These are phyloP conservation scores for Pterostichus madidus DNA, from an alignment of 2,888 invertebrate species.

Conservation along the genomic window DNA sequence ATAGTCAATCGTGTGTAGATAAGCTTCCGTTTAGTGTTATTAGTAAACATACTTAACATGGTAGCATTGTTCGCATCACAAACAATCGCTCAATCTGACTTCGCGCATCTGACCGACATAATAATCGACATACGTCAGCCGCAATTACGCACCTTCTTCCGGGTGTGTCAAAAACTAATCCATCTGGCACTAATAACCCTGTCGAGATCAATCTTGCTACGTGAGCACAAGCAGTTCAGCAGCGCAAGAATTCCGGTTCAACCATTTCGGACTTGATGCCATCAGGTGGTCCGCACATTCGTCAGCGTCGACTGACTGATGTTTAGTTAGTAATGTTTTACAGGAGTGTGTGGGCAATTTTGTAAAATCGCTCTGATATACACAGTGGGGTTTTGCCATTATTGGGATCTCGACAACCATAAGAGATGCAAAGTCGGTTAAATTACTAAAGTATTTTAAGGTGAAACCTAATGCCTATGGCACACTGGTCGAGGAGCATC, in stretches of 20 bases:
- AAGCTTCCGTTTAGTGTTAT: conserved; percentile 34
- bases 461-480: too few species aligned
- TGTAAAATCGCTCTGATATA: too few species aligned
- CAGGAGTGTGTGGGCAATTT: too few species aligned
- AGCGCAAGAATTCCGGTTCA: background rate
- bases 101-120: conserved; percentile 54
- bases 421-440: too few species aligned
- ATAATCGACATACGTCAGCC: conserved; percentile 63
- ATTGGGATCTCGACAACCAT: too few species aligned
- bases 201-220: conserved; percentile 54
- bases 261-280: background rate
- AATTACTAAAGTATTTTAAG: too few species aligned
- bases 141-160: conserved; percentile 65
- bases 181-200: conserved; percentile 62
- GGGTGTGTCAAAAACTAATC: conserved; percentile 66
- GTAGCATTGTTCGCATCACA: conserved; percentile 21
- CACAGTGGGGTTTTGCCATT: too few species aligned
- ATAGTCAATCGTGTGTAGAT: background rate
- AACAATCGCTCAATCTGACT: conserved; percentile 47
- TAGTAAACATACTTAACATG: conserved; percentile 22
- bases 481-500: too few species aligned
- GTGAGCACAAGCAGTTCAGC: background rate
- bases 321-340: too few species aligned
- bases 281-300: conserved; percentile 24
- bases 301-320: conserved; percentile 9